Conservation (phyloP, 2,797 vertebrate genomes). For the Acanthurus tractus region DNA sequence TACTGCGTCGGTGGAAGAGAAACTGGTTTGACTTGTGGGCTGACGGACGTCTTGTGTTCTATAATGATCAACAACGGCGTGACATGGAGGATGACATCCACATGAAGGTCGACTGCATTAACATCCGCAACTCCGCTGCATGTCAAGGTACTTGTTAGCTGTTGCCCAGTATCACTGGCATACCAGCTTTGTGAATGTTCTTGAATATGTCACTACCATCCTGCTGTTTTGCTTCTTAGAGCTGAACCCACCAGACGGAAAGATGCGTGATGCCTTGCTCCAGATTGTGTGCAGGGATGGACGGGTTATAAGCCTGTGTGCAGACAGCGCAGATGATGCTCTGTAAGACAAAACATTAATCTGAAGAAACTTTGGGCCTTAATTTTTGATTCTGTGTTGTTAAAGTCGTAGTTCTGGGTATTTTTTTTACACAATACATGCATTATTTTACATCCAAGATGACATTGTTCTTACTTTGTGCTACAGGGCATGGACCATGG, state of each 20-base stretch:
- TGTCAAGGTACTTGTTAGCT: conserved; percentile 88
- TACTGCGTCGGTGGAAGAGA: conserved; percentile 96
- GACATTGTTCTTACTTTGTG: conserved; percentile 15
- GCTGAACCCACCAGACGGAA: conserved; percentile 93
- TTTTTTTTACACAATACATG: conserved; percentile 3
- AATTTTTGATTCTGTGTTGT: not conserved
- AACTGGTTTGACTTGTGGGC: conserved; percentile 98
- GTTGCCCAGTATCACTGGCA: not conserved
- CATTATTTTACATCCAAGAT: not conserved
- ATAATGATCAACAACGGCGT: conserved; percentile 90
- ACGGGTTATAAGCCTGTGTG: conserved; percentile 93
- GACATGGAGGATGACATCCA: conserved; percentile 95
- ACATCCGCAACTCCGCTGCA: conserved; percentile 89
- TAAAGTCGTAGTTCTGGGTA: not conserved
- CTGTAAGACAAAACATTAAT: conserved; percentile 86
- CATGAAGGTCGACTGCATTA: conserved; percentile 94
- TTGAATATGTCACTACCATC: not conserved
- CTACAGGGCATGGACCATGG: conserved; percentile 94
- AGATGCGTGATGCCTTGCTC: conserved; percentile 89
- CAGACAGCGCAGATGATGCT: conserved; percentile 94
- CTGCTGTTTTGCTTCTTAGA: conserved; percentile 77
- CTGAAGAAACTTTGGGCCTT: not conserved
- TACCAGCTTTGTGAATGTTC: not conserved
- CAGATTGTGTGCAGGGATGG: conserved; percentile 96
- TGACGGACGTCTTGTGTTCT: conserved; percentile 93